These are phyloP conservation scores for Phylloscopus collybita DNA, from an alignment of 2,797 vertebrate species.

Conservation along the genomic window DNA sequence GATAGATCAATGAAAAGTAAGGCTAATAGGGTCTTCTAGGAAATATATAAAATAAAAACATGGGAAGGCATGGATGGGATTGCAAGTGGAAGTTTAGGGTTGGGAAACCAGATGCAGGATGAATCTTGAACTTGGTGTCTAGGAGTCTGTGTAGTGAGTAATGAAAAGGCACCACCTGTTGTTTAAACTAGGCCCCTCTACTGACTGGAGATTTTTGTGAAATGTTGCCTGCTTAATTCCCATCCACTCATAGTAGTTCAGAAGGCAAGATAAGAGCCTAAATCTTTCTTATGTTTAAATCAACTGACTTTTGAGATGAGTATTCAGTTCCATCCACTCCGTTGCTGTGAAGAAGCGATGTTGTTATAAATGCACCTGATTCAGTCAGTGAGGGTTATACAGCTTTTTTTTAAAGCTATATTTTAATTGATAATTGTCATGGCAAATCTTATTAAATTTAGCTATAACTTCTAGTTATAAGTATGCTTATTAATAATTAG, in stretches of 20 bases:
- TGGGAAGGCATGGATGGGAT: fast-evolving
- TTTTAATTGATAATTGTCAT: not conserved
- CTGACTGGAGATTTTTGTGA: not conserved
- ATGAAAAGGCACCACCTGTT: not conserved
- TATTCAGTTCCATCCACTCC: not conserved
- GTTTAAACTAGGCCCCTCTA: not conserved
- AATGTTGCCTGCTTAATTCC: not conserved
- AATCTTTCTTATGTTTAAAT: not conserved
- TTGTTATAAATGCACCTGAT: not conserved
- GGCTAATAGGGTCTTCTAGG: not conserved
- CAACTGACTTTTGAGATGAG: not conserved
- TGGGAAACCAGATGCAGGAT: not conserved
- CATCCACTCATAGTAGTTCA: not conserved
- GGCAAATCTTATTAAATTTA: not conserved
- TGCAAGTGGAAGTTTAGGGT: not conserved
- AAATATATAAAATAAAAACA: not conserved
- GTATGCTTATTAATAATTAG: not conserved
- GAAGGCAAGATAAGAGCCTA: not conserved
- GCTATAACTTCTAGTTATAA: not conserved
- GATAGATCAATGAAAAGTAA: not conserved
- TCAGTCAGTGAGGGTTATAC: not conserved
- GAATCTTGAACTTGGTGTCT: not conserved
- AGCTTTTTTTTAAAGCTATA: not conserved
- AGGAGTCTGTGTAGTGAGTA: not conserved
- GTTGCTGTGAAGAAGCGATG: not conserved